Base-by-base conservation (phyloP, 2,888 invertebrate species). In the Nycteola revayana region DNA sequence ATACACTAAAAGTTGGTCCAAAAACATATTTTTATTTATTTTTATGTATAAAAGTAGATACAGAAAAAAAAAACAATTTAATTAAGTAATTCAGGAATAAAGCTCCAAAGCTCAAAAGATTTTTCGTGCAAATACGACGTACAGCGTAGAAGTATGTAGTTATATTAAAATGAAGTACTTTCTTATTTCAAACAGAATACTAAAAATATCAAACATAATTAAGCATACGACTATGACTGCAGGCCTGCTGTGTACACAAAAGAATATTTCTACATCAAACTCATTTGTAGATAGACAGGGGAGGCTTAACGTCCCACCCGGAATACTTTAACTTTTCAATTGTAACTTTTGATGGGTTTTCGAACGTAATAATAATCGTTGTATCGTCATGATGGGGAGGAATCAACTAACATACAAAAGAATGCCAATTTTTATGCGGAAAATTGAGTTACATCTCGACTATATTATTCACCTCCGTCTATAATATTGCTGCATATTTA, bases 261-360 rank as follows among this genome's bases (percentile, higher is more conserved):
- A 83, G 78, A 86, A 82, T 84, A 84, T 77, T 81, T 65, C 64
- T 72, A 73, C 74, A 72, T 65, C 75, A 77, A 84, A 83, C 80
- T 83, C 82, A 84, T 85, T 85, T 85, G 82, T 76, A 78, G 75
- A 77, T 78, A 77, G 77, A 55, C 49, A 51, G 56, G 78, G 83
- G 83, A 75, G 80, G 72, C 74, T 73, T 69, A 74, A 33, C 71
- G 75, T 78, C 79, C 84, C 85, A 63, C 72, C 65, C 76, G 85
- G 87, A 75, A 85, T 86, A 85, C 88, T 87, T 87, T 88, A 88
- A 87, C 87, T 88, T 87, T 88, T 88, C 88, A 88, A 88, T 88
- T 88, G 87, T 83, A 87, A 88, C 87, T 88, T 88, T 83, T 87
- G 88, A 87, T 88, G 87, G 87, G 83, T 87, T 87, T 87, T 82